Evolutionary conservation across 2,797 vertebrate species (phyloP).

Genomic region (Tangara arthus): DNA sequence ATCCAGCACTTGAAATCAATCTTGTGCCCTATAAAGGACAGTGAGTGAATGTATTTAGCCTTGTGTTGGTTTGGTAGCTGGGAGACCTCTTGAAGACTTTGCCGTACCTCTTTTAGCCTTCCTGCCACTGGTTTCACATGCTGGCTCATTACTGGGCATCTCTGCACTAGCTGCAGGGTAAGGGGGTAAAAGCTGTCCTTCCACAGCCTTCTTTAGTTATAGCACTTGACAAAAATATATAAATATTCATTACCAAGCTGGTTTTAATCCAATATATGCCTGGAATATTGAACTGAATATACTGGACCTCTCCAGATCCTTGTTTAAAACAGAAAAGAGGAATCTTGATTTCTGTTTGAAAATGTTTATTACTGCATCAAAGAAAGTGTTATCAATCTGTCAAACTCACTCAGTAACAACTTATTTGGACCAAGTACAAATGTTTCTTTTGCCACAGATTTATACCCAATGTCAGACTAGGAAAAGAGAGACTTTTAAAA

Average conservation of each 20-base stretch:
- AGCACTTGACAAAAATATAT: not conserved
- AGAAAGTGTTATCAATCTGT: constrained; percentile 17
- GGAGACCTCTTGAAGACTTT: not conserved
- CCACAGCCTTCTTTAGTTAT: not conserved
- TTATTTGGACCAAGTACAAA: not conserved
- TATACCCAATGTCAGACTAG: not conserved
- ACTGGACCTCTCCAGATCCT: not conserved
- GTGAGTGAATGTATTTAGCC: not conserved
- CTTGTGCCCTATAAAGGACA: not conserved
- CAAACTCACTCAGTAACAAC: not conserved
- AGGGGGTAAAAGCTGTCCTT: not conserved
- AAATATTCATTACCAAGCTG: not conserved
- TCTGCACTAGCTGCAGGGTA: not conserved
- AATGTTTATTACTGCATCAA: constrained; percentile 14
- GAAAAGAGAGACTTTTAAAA: not conserved
- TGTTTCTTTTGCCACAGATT: not conserved
- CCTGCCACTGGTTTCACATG: not conserved
- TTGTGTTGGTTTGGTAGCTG: not conserved
- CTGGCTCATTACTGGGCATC: not conserved
- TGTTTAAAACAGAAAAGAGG: not conserved
- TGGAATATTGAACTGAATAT: not conserved
- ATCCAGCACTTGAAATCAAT: not conserved
- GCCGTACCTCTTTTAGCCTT: not conserved
- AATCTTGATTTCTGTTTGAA: not conserved
- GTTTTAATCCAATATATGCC: not conserved